A percentile compares a stretch with the other conserved stretches of the same genome.
Evolutionary conservation across 30 jellyfish, hydroid and myxozoan species (phyloP).

Genomic region (Pseudorhiza aurosa): DNA sequence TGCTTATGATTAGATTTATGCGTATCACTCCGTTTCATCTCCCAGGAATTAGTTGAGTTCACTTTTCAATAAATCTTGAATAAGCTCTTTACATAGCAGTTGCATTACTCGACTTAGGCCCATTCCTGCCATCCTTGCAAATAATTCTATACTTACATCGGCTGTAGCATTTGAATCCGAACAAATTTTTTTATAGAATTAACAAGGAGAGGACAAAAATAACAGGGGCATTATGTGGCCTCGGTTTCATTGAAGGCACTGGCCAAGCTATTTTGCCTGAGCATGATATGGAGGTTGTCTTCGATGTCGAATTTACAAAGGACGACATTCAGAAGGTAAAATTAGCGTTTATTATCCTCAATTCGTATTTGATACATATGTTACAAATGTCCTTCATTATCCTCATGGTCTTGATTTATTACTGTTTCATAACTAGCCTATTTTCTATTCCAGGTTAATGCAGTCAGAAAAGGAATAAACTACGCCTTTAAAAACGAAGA

Average conservation of each 20-base stretch:
- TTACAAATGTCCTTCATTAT: not conserved
- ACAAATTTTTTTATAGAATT: slow-evolving; percentile 35
- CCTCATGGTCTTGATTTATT: too few species aligned
- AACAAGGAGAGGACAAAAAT: slow-evolving; percentile 44
- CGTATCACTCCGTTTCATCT: too few species aligned
- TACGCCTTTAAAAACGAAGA: slow-evolving; percentile 68
- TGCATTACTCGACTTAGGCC: too few species aligned
- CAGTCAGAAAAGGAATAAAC: slow-evolving; percentile 75
- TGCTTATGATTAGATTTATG: too few species aligned
- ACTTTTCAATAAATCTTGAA: too few species aligned
- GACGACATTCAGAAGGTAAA: slow-evolving; percentile 73
- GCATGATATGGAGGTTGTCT: slow-evolving; percentile 93
- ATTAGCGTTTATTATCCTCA: not conserved
- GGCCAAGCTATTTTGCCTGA: slow-evolving; percentile 87
- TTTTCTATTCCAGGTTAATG: slow-evolving; percentile 60
- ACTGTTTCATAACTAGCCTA: not conserved
- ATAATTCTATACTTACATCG: too few species aligned
- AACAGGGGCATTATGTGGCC: slow-evolving; percentile 98
- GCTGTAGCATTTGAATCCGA: not conserved
- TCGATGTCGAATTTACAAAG: slow-evolving; percentile 76
- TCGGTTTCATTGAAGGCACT: slow-evolving; percentile 79
- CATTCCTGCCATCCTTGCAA: too few species aligned
- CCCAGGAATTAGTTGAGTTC: too few species aligned
- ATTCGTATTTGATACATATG: too few species aligned
- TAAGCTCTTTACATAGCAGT: too few species aligned